Conservation (phyloP, 2,113 vertebrate genomes). For the Oxygymnocypris stewartii region DNA sequence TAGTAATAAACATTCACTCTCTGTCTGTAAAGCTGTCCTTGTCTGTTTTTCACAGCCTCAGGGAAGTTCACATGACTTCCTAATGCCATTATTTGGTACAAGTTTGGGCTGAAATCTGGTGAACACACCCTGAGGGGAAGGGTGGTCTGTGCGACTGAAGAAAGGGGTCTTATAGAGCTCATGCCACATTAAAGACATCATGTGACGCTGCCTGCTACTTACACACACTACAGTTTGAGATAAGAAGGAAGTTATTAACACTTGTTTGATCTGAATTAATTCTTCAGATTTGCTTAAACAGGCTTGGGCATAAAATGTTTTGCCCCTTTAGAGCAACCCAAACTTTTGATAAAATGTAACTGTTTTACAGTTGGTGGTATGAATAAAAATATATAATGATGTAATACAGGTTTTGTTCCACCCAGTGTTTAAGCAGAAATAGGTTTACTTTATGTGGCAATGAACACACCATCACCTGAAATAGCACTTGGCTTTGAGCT, state of each 20-base stretch:
- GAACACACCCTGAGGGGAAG: constrained; percentile 34
- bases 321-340: not conserved
- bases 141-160: constrained; percentile 25
- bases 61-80: constrained; percentile 54
- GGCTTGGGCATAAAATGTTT: not conserved
- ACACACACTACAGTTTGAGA: constrained; percentile 4
- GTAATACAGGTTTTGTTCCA: not conserved
- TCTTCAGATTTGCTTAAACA: not conserved
- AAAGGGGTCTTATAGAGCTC: constrained; percentile 37
- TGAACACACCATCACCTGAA: constrained; percentile 16
- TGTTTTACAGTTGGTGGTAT: not conserved
- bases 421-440: not conserved
- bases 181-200: constrained; percentile 44
- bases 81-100: constrained; percentile 20
- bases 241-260: constrained; percentile 8
- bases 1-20: not conserved
- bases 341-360: not conserved
- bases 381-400: not conserved
- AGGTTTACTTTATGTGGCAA: constrained; percentile 35
- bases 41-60: constrained; percentile 12
- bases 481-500: not conserved
- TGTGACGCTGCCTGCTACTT: constrained; percentile 30
- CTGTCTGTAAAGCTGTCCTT: constrained; percentile 10
- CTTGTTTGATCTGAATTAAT: not conserved
- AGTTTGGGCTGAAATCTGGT: constrained; percentile 8